Conservation (phyloP, 2,113 vertebrate species). For the Entomyzon cyanotis region DNA sequence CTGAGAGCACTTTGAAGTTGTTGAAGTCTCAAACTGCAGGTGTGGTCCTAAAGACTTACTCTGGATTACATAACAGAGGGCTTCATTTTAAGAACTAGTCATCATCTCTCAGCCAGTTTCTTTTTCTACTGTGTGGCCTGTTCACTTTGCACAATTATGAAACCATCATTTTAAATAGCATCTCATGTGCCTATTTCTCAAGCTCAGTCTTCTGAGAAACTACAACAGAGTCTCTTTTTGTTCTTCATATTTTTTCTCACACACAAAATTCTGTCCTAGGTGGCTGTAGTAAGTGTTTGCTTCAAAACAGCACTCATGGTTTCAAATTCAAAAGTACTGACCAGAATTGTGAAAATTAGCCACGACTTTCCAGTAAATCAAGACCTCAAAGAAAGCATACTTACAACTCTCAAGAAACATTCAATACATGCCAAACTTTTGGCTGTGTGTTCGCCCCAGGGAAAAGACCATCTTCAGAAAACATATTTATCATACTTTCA, state of each 20-base stretch:
- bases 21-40: background rate
- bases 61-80: background rate
- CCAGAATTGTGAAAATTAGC: background rate
- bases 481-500: background rate
- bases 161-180: background rate
- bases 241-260: background rate
- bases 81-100: background rate
- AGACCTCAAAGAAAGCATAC: background rate
- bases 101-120: background rate
- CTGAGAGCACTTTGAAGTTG: background rate
- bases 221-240: background rate
- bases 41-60: background rate
- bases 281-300: background rate
- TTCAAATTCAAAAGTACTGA: background rate
- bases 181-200: background rate
- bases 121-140: background rate
- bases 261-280: background rate
- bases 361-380: background rate
- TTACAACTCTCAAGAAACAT: background rate
- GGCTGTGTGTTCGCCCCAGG: background rate
- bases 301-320: background rate
- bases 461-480: background rate
- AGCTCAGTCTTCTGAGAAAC: background rate
- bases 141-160: background rate
- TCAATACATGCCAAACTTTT: background rate